A percentile compares a stretch with the other conserved stretches of the same genome.
These are phyloP conservation scores for Akabosia matsudoensis DNA, from an alignment of 1,140 invertebrate genomes.

Conservation along the genomic window DNA sequence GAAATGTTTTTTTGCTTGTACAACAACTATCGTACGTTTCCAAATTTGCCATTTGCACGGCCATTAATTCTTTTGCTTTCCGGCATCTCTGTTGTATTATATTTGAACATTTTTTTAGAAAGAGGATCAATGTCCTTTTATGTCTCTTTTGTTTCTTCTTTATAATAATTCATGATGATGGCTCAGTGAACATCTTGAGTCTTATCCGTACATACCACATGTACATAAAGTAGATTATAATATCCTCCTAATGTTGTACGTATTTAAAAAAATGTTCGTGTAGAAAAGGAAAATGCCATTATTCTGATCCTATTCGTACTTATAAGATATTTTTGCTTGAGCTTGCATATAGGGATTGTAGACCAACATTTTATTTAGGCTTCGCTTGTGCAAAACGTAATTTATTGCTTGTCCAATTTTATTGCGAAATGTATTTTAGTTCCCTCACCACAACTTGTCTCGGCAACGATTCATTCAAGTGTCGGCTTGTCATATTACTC, in stretches of 20 bases:
- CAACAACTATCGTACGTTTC: not conserved
- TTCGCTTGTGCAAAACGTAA: not conserved
- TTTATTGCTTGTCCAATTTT: not conserved
- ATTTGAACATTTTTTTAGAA: not conserved
- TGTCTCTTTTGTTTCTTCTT: not conserved
- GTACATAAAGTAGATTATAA: no score
- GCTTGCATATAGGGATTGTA: no score
- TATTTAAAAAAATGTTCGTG: no score
- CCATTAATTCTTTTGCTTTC: not conserved
- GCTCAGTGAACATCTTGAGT: not conserved
- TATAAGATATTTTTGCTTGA: no score
- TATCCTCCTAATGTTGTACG: no score
- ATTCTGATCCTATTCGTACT: no score
- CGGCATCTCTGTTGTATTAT: not conserved
- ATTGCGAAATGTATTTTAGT: not conserved
- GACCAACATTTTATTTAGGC: no score
- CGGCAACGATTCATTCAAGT: not conserved
- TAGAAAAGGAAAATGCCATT: no score
- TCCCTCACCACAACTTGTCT: not conserved
- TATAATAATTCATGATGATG: not conserved
- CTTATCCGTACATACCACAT: no score
- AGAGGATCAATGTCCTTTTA: not conserved
- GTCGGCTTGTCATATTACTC: not conserved
- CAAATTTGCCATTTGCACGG: not conserved
- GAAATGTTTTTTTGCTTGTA: not conserved